phyloP scores from a whole-genome alignment of 2,113 vertebrate genomes.

The Rallus limicola region DNA sequence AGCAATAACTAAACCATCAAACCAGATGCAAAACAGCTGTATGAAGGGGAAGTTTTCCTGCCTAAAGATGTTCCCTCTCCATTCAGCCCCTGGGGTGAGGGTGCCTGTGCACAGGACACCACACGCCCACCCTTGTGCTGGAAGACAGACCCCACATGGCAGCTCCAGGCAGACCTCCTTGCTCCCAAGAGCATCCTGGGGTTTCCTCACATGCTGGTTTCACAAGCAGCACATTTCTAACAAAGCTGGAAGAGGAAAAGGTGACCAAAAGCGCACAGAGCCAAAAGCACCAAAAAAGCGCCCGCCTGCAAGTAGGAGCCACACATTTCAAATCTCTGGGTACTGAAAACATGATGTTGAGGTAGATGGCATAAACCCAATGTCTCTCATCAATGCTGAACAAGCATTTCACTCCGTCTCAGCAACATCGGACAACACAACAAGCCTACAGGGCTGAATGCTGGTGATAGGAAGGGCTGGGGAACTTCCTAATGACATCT shows the following conservation, averaged over 20 bases:
- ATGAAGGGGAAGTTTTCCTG: background rate
- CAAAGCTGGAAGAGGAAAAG: background rate
- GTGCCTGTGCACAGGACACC: background rate
- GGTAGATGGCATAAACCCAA: background rate
- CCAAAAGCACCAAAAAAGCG: accelerated
- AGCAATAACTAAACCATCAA: background rate
- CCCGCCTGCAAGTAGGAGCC: background rate
- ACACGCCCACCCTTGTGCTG: accelerated
- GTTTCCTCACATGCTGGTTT: background rate
- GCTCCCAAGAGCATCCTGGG: background rate
- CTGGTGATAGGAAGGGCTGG: accelerated
- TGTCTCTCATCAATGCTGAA: background rate
- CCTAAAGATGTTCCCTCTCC: accelerated
- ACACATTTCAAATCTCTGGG: accelerated
- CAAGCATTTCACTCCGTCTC: background rate
- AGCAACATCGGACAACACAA: background rate
- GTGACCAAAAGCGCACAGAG: accelerated
- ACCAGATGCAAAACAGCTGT: background rate
- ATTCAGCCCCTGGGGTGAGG: accelerated
- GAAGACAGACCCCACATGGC: accelerated
- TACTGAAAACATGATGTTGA: background rate
- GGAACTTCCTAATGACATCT: background rate
- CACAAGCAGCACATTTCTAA: background rate
- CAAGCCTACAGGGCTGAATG: accelerated
- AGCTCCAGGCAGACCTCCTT: accelerated